Base-by-base conservation (phyloP, 2,113 vertebrate genomes). In the Eublepharis macularius region DNA sequence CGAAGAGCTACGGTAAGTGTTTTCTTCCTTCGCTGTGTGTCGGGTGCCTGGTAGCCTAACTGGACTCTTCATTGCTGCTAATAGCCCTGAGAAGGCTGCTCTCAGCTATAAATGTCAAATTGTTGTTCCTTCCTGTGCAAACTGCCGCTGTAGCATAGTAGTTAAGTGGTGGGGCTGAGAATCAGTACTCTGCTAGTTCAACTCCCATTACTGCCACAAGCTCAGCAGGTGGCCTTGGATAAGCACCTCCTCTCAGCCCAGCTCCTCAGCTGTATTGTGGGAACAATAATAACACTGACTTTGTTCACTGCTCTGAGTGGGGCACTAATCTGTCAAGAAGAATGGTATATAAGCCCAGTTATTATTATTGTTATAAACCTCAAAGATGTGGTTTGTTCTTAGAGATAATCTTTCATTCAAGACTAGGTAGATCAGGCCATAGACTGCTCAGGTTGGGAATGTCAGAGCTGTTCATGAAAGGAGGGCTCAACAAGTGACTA, bases 1-100 rank as follows among this genome's bases (percentile, higher is more conserved):
- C 91, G 99, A 99, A 89, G 99, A 99, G 83, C 90, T 99, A 82
- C 97, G 98, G 99, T 99, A 88, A 54, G 89, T 57, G 82, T 70
- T 70, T 75, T 45, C n/a, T n/a, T 7, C 73, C 84, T 45, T 34
- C 47, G 0, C 51, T 41, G 43, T n/a, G 39, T 32, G 7, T 43
- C 32, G 39, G 36, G 16, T 73, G 26, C 26, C 29, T 16, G 19
- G 8, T 63, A 4, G 57, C 19, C 19, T 57, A 63, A 32, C 2
- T 45, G 8, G 32, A n/a, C 45, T 9, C 60, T 19, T 66, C 41
- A 17, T n/a, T 49, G 41, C 24, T 12, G 6, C 14, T 41, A 29
- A 57, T n/a, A n/a, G 41, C 8, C 3, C 21, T 73, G 36, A 17
- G 19, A 14, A 51, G 21, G 17, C 45, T 21, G 16, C 8, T 63